Percentiles rank a stretch among this genome's conserved stretches.
Conservation (phyloP, 1,140 invertebrate species). For the Mya arenaria region DNA sequence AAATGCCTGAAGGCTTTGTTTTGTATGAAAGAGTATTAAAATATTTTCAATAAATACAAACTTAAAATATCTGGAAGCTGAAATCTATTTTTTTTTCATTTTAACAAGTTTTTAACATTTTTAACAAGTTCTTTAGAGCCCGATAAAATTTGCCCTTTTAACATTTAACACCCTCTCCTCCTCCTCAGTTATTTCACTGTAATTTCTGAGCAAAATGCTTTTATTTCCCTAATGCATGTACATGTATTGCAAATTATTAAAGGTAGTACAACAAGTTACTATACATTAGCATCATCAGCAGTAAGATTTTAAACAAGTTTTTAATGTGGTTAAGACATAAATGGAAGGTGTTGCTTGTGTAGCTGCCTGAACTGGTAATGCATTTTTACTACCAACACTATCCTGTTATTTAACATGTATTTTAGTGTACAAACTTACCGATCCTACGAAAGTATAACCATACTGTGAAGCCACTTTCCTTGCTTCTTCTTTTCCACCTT, state of each 20-base stretch:
- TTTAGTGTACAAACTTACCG: conserved; percentile 4
- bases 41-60: too few relatives aligned
- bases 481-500: conserved; percentile 28
- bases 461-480: conserved; percentile 21
- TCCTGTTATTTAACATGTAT: background rate
- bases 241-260: background rate
- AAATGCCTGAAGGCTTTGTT: too few relatives aligned
- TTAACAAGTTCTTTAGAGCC: too few relatives aligned
- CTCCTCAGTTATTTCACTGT: too few relatives aligned
- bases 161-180: too few relatives aligned
- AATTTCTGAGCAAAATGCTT: too few relatives aligned
- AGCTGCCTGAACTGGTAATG: background rate
- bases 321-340: background rate
- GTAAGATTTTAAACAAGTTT: background rate
- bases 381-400: too few relatives aligned
- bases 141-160: too few relatives aligned
- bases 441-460: conserved; percentile 38
- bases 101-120: too few relatives aligned
- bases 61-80: too few relatives aligned
- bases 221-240: background rate
- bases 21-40: too few relatives aligned
- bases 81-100: too few relatives aligned
- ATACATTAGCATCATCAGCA: background rate
- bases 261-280: background rate
- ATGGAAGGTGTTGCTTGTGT: background rate